A percentile compares a stretch with the other conserved stretches of the same genome.
These are phyloP conservation scores for Eueides isabella DNA, from an alignment of 1,140 invertebrate genomes.

Conservation along the genomic window DNA sequence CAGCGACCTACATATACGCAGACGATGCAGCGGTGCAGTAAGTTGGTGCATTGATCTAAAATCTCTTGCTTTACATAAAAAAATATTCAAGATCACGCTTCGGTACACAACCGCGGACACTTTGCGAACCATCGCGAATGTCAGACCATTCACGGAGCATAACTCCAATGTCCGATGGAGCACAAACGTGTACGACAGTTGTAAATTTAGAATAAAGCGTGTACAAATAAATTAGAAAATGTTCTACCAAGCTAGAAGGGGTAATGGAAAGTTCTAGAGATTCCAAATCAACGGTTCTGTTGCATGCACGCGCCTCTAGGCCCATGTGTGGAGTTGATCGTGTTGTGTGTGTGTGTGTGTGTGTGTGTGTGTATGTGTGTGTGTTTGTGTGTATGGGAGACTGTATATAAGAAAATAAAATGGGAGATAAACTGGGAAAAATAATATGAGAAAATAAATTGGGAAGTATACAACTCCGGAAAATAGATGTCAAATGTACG, in stretches of 20 bases:
- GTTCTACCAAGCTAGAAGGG: slow-evolving; percentile 24
- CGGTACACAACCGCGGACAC: not conserved
- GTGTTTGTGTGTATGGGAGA: not conserved
- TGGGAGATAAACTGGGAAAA: no score
- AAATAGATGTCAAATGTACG: no score
- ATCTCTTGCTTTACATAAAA: slow-evolving; percentile 34
- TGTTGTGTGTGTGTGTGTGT: slow-evolving; percentile 1
- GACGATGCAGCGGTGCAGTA: slow-evolving; percentile 46
- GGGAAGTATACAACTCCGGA: no score
- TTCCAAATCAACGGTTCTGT: slow-evolving; percentile 41
- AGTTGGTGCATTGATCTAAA: slow-evolving; percentile 46
- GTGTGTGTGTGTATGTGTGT: not conserved
- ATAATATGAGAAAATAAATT: no score
- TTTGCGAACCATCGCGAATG: slow-evolving; percentile 1
- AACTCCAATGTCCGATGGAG: not conserved
- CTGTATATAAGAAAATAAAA: not conserved
- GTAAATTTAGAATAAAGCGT: slow-evolving; percentile 13
- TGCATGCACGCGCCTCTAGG: slow-evolving; percentile 42
- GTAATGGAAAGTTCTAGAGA: slow-evolving; percentile 40
- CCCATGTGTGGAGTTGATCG: slow-evolving; percentile 9
- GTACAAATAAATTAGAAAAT: slow-evolving; percentile 10
- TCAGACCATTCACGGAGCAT: not conserved
- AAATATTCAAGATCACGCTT: slow-evolving; percentile 16
- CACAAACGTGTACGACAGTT: not conserved
- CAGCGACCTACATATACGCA: slow-evolving; percentile 30